Evolutionary conservation across 2,113 vertebrate genomes (phyloP).

Genomic region (Oenanthe melanoleuca): DNA sequence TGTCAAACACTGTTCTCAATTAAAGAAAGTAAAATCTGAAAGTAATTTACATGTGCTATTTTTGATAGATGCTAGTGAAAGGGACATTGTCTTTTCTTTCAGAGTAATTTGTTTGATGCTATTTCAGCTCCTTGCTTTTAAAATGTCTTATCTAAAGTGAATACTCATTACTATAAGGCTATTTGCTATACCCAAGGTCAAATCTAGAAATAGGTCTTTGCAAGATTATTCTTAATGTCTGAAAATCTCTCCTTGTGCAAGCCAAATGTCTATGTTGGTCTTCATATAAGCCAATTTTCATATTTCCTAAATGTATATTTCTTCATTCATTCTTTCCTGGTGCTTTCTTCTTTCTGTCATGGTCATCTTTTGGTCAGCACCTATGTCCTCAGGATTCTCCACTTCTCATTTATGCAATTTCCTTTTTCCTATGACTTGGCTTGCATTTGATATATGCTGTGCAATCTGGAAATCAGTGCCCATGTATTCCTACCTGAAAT

Average conservation of each 20-base stretch:
- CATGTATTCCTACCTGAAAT: not conserved
- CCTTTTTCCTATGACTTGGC: not conserved
- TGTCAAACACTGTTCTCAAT: not conserved
- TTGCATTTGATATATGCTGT: not conserved
- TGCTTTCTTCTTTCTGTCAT: not conserved
- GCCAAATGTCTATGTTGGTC: accelerated
- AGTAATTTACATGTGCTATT: not conserved
- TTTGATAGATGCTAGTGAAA: not conserved
- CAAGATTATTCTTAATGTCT: not conserved
- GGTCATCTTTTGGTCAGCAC: not conserved
- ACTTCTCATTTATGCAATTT: not conserved
- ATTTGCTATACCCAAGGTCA: not conserved
- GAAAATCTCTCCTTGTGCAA: not conserved
- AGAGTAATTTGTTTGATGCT: constrained; percentile 42
- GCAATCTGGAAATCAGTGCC: not conserved
- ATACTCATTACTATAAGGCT: not conserved
- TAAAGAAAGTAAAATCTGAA: constrained; percentile 6
- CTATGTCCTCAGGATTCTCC: not conserved
- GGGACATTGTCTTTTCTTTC: constrained; percentile 32
- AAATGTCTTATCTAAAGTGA: not conserved
- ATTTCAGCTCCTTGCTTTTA: constrained; percentile 36
- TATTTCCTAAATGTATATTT: not conserved
- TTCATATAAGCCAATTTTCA: not conserved
- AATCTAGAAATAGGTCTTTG: not conserved
- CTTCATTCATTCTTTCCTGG: not conserved